Conservation (phyloP, 2,113 vertebrate species). For the Oceanites oceanicus region DNA sequence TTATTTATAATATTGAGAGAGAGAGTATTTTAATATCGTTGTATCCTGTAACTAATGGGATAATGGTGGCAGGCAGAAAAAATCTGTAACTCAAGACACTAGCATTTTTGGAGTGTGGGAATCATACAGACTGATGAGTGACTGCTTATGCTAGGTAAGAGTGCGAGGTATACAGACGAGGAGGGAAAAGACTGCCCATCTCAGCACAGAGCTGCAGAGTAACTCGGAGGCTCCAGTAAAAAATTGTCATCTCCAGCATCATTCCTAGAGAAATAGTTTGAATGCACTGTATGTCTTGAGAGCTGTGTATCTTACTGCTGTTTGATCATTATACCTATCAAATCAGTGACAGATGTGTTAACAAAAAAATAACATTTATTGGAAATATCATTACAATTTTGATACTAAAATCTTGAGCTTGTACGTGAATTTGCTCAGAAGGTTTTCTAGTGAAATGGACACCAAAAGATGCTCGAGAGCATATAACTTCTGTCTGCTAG, state of each 20-base stretch:
- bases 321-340: background rate
- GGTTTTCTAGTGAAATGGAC: background rate
- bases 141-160: background rate
- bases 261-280: background rate
- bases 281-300: background rate
- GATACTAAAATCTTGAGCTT: background rate
- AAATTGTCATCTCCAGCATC: background rate
- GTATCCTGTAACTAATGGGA: background rate
- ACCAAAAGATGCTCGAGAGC: background rate
- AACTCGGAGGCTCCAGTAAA: background rate
- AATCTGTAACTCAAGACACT: background rate
- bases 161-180: accelerated
- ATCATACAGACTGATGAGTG: background rate
- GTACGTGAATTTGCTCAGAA: background rate
- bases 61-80: background rate
- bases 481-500: background rate
- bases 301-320: background rate
- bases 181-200: background rate
- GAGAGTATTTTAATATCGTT: background rate
- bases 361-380: background rate
- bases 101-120: background rate
- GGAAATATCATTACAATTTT: background rate
- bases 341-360: background rate
- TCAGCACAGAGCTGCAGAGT: background rate
- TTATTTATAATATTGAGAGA: background rate